Evolutionary conservation across 2,797 vertebrate genomes (phyloP).

Genomic region (Dipus sagitta): DNA sequence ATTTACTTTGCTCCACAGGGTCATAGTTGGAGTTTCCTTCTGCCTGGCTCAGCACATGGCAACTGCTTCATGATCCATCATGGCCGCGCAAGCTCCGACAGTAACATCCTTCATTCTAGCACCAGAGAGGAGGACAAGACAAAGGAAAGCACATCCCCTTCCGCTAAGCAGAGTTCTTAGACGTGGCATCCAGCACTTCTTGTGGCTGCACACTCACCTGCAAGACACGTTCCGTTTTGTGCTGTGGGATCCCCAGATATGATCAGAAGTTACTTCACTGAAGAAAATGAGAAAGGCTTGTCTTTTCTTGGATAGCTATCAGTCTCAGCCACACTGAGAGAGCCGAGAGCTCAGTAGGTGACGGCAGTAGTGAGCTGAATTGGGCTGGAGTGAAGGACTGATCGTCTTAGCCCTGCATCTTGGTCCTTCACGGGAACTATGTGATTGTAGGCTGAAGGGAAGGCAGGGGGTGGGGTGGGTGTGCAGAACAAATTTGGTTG

Average conservation of each 20-base stretch:
- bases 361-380: not conserved
- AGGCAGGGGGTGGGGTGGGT: not conserved
- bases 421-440: not conserved
- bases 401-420: not conserved
- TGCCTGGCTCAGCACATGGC: not conserved
- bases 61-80: not conserved
- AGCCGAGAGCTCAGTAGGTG: not conserved
- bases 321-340: not conserved
- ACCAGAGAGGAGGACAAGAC: not conserved
- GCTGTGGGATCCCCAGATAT: not conserved
- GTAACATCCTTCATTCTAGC: not conserved
- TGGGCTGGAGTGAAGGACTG: not conserved
- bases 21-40: not conserved
- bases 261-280: not conserved
- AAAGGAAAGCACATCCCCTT: not conserved
- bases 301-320: not conserved
- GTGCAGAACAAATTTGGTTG: not conserved
- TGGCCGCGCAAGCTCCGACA: not conserved
- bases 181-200: not conserved
- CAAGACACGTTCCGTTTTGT: slow-evolving; percentile 17
- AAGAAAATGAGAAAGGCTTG: slow-evolving; percentile 25
- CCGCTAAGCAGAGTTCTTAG: not conserved
- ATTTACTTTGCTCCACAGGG: not conserved
- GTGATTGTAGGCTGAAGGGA: not conserved
- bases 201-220: not conserved